Evolutionary conservation across 2,113 vertebrate genomes (phyloP), one percentile per base, ranked within the genome.

Genomic region (Tachysurus fulvidraco): DNA sequence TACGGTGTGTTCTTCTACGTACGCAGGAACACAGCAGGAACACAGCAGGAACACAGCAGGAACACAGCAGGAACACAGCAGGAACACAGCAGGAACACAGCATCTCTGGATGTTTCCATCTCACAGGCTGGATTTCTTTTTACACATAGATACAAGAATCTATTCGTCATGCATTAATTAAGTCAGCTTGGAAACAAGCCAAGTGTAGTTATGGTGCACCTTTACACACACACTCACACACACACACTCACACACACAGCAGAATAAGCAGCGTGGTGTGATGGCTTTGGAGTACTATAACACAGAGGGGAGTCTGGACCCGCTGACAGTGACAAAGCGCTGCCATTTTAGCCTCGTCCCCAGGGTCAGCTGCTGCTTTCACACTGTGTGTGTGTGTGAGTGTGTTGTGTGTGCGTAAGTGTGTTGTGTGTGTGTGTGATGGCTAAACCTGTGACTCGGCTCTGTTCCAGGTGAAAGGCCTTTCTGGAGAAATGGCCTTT

Each of bases 271-370:
- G 14, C 28, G 5, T 55, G 0, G 14, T 74, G 83, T 28, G 71
- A 74, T 25, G 79, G 64, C 71, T 78, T 16, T 60, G 14, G 50
- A 69, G 60, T 74, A 80, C 59, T 77, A 64, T 65, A 77, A 16
- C 10, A 3, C 57, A 69, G 62, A 50, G 69, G 77, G 81, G 83
- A 81, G 44, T 78, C 73, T 78, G 84, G 41, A 59, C 17, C 36
- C 44, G 41, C 76, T 85, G 93, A 91, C 92, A 93, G 88, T 92
- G 91, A 94, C 88, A 92, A 89, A 93, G 88, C 85, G 69, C 80
- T 83, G 89, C 86, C 80, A 91, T 92, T 93, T 90, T 85, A 89
- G 87, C 74, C 69, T 83, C 82, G 91, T 90, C 88, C 89, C 67
- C 16, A 69, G 91, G 83, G 78, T 89, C 88, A 88, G 86, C 85